These are phyloP conservation scores for Drosophila prolongata DNA, from an alignment of 2,888 invertebrate genomes.

Conservation along the genomic window DNA sequence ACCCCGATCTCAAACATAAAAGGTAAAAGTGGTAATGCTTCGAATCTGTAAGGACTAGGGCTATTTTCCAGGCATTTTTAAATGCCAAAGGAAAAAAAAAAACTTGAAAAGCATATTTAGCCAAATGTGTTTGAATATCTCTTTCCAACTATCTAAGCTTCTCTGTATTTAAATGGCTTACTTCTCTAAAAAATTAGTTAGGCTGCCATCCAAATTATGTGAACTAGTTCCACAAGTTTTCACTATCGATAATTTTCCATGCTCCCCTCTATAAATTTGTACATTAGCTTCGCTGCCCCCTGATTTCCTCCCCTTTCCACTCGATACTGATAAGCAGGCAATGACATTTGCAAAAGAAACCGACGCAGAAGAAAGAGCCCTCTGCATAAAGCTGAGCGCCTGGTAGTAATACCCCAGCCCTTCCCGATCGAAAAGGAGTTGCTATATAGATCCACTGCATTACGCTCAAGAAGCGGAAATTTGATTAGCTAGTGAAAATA, in stretches of 20 bases:
- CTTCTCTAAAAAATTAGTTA: background rate
- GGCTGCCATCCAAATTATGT: background rate
- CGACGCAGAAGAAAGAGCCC: background rate
- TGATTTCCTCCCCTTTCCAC: background rate
- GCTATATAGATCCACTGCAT: slow-evolving; percentile 8
- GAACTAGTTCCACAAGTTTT: background rate
- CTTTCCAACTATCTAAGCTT: no score
- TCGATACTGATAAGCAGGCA: slow-evolving; percentile 29
- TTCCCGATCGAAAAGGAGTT: slow-evolving; percentile 16
- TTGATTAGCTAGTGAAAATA: background rate
- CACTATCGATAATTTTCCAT: background rate
- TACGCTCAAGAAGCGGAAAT: background rate
- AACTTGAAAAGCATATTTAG: no score
- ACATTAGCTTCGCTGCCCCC: background rate
- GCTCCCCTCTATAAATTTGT: background rate
- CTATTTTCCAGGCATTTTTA: no score
- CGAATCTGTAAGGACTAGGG: no score
- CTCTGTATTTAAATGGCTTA: background rate
- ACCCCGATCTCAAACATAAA: no score
- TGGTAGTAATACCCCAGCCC: slow-evolving; percentile 26
- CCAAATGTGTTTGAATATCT: no score
- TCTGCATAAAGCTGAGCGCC: slow-evolving; percentile 21
- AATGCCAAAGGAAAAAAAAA: no score
- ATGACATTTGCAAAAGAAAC: slow-evolving; percentile 38
- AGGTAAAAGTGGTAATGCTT: no score